Base-by-base conservation (phyloP, 2,888 invertebrate genomes). In the Phalera bucephala region DNA sequence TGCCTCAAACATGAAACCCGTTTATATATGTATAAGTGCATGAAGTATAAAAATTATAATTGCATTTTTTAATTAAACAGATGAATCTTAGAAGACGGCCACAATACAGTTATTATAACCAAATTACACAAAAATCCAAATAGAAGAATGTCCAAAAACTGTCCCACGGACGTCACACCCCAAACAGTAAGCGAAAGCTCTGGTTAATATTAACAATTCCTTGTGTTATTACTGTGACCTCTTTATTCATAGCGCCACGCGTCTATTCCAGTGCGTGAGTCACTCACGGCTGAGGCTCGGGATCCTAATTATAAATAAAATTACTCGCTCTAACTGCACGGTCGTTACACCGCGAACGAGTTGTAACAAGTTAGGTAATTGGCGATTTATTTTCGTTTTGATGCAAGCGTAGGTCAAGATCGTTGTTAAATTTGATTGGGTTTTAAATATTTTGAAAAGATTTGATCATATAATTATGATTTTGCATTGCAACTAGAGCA, bases 341-440 rank as follows among this genome's bases (percentile, higher is more conserved):
- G 64, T 63, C 65, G 52, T 63, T 65, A 65, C 65, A 52, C 70
- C 50, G 58, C 46, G 50, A 33, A 31, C 33, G 36, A 42, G 59
- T 61, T 54, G 55, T 55, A 57, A 58, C 55, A 54, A 53, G 62
- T 70, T 64, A 58, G 62, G 59, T 72, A 77, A 79, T 68, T 52
- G 51, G 36, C 35, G 45, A 33, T 23, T 52, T 64, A 54, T 60
- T 62, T 65, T 68, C 70, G 60, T 66, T 53, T 56, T 47, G 53
- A 51, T 15, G 34, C 12, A 12, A 39, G 40, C 75, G 64, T 73
- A 73, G 80, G 80, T 82, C 80, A 81, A 72, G 75, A 74, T 59
- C 73, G 51, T 49, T 46, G 44, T 43, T 36, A 35, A 35, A 42
- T n/a, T n/a, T n/a, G n/a, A n/a, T n/a, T n/a, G n/a, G n/a, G n/a